Evolutionary conservation across 1,140 invertebrate species (phyloP), one percentile per base, ranked within the genome.

Genomic region (Gerris buenoi): DNA sequence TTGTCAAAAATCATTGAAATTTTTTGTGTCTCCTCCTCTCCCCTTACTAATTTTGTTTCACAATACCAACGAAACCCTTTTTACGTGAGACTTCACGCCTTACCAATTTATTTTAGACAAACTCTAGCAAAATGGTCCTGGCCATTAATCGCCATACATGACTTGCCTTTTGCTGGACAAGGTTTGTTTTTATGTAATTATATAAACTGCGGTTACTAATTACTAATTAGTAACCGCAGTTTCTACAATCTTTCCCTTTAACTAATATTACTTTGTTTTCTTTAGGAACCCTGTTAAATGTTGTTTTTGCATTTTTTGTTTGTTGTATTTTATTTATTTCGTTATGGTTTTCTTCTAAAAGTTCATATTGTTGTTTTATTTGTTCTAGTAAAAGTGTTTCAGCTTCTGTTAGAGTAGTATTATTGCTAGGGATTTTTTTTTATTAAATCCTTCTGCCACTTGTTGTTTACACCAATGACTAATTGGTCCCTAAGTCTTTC

Each of bases 391-490:
- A 18, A 46, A 18, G 5, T 10, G 33, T 18, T 46, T 46, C 33
- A 10, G 5, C 33, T 10, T 46, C 33, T 10, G 33, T 18, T 46
- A 46, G 18, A 10, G 33, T 46, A 10, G 33, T 18, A 18, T 46
- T 18, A 46, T n/a, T 46, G 33, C 18, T 18, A 10, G 33, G 33
- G 18, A 46, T n/a, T 10, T 46, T 46, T 46, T 18, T 46, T 46
- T 5, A 46, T 46, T 46, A 46, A 46, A 18, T 10, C n/a, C 76
- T 66, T 76, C 76, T 68, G 76, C 69, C 68, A 74, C 76, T 65
- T 77, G 28, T 71, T 76, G 67, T 46, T 46, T 46, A 46, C 18
- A 18, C 33, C 33, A 10, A 46, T 10, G 18, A 46, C 33, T 46
- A 46, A 46, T 46, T 46, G 33, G 18, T 46, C 33, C 33, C 33